A percentile compares a stretch with the other conserved stretches of the same genome.
Conservation (phyloP, 2,797 vertebrate genomes). For the Falco peregrinus region DNA sequence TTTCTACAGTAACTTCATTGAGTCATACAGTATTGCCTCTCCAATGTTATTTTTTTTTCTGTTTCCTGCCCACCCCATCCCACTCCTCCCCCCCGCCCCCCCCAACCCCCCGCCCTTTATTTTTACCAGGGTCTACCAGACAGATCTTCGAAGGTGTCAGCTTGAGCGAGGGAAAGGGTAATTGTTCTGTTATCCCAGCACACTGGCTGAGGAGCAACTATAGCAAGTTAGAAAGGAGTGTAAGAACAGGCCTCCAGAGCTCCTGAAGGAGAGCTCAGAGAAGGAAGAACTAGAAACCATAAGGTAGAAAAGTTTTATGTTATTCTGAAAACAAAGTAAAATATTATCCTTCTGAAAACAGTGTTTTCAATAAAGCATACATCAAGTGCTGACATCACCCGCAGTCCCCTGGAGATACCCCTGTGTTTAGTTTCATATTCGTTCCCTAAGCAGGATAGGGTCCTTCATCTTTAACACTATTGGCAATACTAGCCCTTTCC, state of each 20-base stretch:
- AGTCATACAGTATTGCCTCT: neutral
- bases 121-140: neutral
- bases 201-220: neutral
- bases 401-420: neutral
- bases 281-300: neutral
- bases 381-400: neutral
- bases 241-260: neutral
- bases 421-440: neutral
- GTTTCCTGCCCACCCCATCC: neutral
- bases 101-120: neutral
- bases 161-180: neutral
- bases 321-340: neutral
- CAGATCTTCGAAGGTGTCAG: neutral
- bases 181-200: neutral
- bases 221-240: neutral
- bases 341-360: neutral
- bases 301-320: neutral
- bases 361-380: neutral
- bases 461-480: neutral
- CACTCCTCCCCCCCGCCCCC: no score
- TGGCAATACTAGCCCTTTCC: neutral
- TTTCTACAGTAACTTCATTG: neutral
- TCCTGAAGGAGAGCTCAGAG: neutral
- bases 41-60: neutral
- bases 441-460: neutral